Evolutionary conservation across 1,140 invertebrate species (phyloP).

Genomic region (Drosophila neocordata): DNA sequence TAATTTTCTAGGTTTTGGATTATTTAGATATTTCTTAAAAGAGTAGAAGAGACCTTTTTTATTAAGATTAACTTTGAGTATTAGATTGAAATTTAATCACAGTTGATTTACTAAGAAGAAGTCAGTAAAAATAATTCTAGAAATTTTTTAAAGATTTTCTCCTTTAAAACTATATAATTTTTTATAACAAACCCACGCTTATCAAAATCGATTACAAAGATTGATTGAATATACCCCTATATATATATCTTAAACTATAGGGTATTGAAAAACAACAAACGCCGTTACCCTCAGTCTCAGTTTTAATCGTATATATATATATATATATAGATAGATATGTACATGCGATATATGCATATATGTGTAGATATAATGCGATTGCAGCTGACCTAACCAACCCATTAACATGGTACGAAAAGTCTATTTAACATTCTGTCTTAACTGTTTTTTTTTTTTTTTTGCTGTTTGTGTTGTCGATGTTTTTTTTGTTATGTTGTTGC

Average conservation of each 20-base stretch:
- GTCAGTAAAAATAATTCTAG: no score
- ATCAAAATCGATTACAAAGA: no score
- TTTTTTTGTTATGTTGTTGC: neutral
- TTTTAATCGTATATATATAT: neutral
- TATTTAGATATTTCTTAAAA: no score
- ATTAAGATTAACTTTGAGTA: no score
- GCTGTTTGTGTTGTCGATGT: neutral
- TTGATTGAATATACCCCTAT: neutral
- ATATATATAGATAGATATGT: neutral
- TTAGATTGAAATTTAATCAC: no score
- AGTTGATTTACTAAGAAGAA: no score
- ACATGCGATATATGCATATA: neutral
- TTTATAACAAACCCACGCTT: no score
- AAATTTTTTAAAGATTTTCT: no score
- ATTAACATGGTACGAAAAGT: constrained; percentile 6
- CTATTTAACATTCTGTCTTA: constrained; percentile 6
- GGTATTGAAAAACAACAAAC: neutral
- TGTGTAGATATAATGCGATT: neutral
- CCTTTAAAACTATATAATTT: no score
- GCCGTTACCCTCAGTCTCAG: neutral
- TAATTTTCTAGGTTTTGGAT: no score
- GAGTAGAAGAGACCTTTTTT: no score
- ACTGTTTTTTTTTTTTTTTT: neutral
- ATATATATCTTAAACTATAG: neutral
- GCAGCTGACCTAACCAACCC: constrained; percentile 10